A percentile compares a stretch with the other conserved stretches of the same genome.
Evolutionary conservation across 1,140 invertebrate species (phyloP).

Genomic region (Polyergus mexicanus): DNA sequence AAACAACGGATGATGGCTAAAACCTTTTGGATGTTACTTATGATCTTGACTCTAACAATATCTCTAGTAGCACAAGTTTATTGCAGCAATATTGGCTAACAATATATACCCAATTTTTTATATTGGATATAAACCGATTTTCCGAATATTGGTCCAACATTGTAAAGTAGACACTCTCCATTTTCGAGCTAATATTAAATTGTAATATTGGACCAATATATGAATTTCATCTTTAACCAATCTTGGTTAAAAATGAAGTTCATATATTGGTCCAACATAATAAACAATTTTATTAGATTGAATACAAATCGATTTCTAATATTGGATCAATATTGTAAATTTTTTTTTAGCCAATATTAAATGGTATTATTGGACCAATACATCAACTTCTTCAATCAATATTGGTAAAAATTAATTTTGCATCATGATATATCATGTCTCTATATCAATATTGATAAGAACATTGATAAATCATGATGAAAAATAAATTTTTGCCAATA

Average conservation of each 20-base stretch:
- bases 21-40: too few species aligned
- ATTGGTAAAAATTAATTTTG: too few species aligned
- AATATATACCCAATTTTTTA: not conserved
- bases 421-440: too few species aligned
- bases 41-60: too few species aligned
- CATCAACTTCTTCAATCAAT: too few species aligned
- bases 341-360: too few species aligned
- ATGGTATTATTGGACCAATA: too few species aligned
- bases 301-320: not conserved
- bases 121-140: not conserved
- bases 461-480: too few species aligned
- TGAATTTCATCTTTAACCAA: not conserved
- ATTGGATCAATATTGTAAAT: not conserved
- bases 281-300: not conserved
- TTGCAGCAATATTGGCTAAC: not conserved
- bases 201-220: not conserved
- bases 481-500: too few species aligned
- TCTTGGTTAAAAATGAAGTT: not conserved
- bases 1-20: too few species aligned
- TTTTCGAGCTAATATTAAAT: not conserved
- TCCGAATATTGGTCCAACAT: not conserved
- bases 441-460: too few species aligned
- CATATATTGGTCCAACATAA: not conserved
- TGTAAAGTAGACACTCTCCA: not conserved
- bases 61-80: not conserved